phyloP scores from a whole-genome alignment of 2,113 vertebrate species.

The mouse (Mus musculus) region GRCm39 chr15:12712501-12713000 shows the following conservation, averaged over 20 bases:
- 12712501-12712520: neutral
- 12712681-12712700: neutral
- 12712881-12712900: neutral
- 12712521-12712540: neutral
- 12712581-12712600: too few species aligned
- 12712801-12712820: neutral
- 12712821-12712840: neutral
- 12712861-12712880: neutral
- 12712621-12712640: neutral
- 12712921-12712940: constrained; percentile 37
- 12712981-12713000: constrained; percentile 66
- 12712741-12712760: rapidly evolving
- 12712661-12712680: neutral
- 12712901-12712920: neutral
- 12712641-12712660: neutral
- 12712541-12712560: neutral
- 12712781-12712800: neutral
- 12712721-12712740: neutral
- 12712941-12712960: constrained; percentile 60
- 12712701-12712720: neutral
- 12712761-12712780: neutral
- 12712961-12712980: constrained; percentile 36
- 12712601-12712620: rapidly evolving
- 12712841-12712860: neutral
- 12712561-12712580: neutral